Evolutionary conservation across 2,888 invertebrate species (phyloP).

Genomic region (Acronicta leporina): DNA sequence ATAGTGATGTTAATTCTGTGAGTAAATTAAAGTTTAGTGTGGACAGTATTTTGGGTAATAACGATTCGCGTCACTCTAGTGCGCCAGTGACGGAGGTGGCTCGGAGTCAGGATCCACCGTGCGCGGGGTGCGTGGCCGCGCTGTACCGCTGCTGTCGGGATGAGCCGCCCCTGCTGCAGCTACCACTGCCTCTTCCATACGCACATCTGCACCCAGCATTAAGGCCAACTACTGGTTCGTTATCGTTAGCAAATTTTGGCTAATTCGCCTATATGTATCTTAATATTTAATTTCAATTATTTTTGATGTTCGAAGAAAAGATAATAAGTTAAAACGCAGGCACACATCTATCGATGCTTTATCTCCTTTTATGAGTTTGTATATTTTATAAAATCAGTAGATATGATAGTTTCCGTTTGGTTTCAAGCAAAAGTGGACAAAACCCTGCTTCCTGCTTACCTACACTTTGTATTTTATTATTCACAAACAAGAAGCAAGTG

Average conservation of each 20-base stretch:
- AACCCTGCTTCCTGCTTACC: no score
- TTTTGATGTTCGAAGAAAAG: no score
- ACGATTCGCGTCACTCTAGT: slow-evolving; percentile 59
- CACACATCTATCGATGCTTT: no score
- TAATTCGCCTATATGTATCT: background rate
- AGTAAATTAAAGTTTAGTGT: slow-evolving; percentile 91
- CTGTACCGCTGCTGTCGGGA: slow-evolving; percentile 90
- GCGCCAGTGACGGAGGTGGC: slow-evolving; percentile 61
- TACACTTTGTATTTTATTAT: no score
- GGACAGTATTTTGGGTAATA: slow-evolving; percentile 90
- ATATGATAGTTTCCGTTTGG: no score
- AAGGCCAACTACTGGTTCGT: slow-evolving; percentile 80
- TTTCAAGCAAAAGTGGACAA: no score
- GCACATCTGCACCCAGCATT: slow-evolving; percentile 84
- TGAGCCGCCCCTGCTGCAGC: slow-evolving; percentile 77
- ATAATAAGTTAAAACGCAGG: no score
- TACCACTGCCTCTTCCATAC: slow-evolving; percentile 79
- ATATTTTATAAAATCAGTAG: no score
- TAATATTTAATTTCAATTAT: no score
- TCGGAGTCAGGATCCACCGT: slow-evolving; percentile 81
- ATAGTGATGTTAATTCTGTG: slow-evolving; percentile 73
- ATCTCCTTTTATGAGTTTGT: no score
- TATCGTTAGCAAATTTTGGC: no score
- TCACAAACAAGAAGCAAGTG: no score
- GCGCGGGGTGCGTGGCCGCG: slow-evolving; percentile 91